Evolutionary conservation across 2,113 vertebrate species (phyloP), one percentile per base, ranked within the genome.

Genomic region (Notechis scutatus): DNA sequence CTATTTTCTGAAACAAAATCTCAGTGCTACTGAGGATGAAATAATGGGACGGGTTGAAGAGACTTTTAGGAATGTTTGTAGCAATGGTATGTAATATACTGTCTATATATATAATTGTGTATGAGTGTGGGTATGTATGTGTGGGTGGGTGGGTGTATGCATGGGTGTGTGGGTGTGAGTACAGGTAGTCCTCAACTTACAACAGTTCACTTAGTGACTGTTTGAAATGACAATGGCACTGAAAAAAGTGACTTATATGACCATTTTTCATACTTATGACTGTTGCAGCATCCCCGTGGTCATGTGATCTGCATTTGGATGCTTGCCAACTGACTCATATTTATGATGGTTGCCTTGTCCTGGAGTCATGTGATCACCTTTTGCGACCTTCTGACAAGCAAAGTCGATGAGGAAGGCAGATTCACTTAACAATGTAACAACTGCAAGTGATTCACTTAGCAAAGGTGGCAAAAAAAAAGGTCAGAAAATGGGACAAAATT

Each of bases 1-100:
- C 0, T 98, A 98, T 94, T 98, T 98, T 96, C 96, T 98, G 90
- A 88, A 97, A 56, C 94, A 96, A 93, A 98, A 98, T 89, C 94
- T 97, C 29, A 21, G 92, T n/a, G 95, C 93, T 92, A 95, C 97
- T 12, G 97, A 98, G 85, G 96, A 97, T 0, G 91, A 97, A 95
- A 98, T 98, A 91, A 98, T 98, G 98, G 97, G 97, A 29, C 93
- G 86, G 85, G 87, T 92, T 1, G 90, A 26, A 42, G 94, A 88
- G 23, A 88, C 10, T 47, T 4, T 96, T 90, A 94, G 26, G 11
- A 93, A 97, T 20, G 29, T 47, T 20, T 69, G 90, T 88, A 20
- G 54, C 18, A 85, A 91, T 2, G 64, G 90, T 96, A 88, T 39
- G 23, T 45, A 55, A 81, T 42, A 81, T 42, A 81, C 2, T 69